phyloP scores from a whole-genome alignment of 1,140 invertebrate species.

The Drosophila novamexicana region DNA sequence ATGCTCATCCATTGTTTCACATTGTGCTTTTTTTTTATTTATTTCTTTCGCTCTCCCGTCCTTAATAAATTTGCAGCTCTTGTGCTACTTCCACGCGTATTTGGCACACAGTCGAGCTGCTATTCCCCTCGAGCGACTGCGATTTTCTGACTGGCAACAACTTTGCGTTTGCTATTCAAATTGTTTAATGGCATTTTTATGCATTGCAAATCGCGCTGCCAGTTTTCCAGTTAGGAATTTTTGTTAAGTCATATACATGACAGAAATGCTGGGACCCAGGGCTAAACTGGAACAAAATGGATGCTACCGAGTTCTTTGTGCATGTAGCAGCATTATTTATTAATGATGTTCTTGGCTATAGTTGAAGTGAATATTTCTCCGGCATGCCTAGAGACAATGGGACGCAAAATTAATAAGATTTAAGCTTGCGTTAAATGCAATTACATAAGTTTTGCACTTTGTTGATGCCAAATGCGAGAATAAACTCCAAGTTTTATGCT shows the following conservation, averaged over 20 bases:
- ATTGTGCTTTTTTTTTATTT: slow-evolving; percentile 2
- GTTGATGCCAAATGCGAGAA: too few relatives aligned
- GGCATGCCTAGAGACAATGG: slow-evolving; percentile 1
- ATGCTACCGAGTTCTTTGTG: slow-evolving; percentile 2
- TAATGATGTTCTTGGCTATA: neutral
- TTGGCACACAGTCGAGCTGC: slow-evolving; percentile 33
- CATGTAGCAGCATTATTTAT: slow-evolving; percentile 18
- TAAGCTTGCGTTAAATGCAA: neutral
- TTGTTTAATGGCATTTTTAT: slow-evolving; percentile 52
- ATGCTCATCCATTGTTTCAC: slow-evolving; percentile 37
- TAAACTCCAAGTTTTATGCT: too few relatives aligned
- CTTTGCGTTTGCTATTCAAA: slow-evolving; percentile 27
- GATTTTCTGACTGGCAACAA: slow-evolving; percentile 29
- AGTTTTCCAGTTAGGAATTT: slow-evolving; percentile 42
- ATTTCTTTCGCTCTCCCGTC: slow-evolving; percentile 35
- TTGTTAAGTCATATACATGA: slow-evolving; percentile 32
- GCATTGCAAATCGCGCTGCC: slow-evolving; percentile 47
- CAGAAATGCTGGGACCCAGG: slow-evolving; percentile 9
- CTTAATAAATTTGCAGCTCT: slow-evolving; percentile 43
- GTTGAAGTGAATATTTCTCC: slow-evolving; percentile 2
- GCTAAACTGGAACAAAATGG: slow-evolving; percentile 31
- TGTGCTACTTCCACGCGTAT: slow-evolving; percentile 58
- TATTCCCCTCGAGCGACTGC: slow-evolving; percentile 10
- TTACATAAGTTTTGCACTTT: neutral
- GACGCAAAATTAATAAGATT: neutral